Base-by-base conservation (phyloP, 2,113 vertebrate species). In the Sylvia atricapilla region DNA sequence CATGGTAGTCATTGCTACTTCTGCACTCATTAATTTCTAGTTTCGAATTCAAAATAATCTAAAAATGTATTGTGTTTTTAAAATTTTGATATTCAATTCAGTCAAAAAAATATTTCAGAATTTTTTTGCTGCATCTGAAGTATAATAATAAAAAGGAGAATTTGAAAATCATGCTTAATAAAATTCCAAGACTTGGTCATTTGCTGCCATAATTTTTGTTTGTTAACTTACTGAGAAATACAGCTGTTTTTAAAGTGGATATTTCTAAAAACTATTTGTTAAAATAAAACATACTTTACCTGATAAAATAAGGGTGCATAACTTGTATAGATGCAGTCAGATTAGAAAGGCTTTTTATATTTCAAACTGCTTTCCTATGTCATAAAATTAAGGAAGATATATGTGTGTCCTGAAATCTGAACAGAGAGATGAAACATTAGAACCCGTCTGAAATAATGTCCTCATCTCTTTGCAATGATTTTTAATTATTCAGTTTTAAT, bases 51-150 rank as follows among this genome's bases (percentile, higher is more conserved):
- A 50, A 75, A 83, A 53, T 5, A 52, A 66, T 70, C 17, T 53
- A 67, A 47, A 5, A 44, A 13, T 0, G 44, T 47, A 19, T 2
- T 5, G 0, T 46, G 4, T 4, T 59, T 46, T 60, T 15, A 0
- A 37, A 46, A 8, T 27, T 23, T 76, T 68, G 0, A 30, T 68
- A 49, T 33, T 63, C 7, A 56, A 13, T 25, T 52, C n/a, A 56
- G 31, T 60, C 25, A 1, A 22, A 28, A 72, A 68, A 43, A 41
- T 3, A 55, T 68, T 89, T 87, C 47, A 55, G 17, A 77, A 55
- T 35, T 37, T 73, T 64, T 85, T 66, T 1, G 8, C 17, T 78
- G 13, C 13, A 30, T 46, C 37, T 52, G 8, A 43, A 80, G 3
- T 15, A 13, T 30, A 89, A 64, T 6, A 35, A 37, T 13, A 21